A percentile compares a stretch with the other conserved stretches of the same genome.
These are phyloP conservation scores for Latrodectus geometricus DNA, from an alignment of 1,140 invertebrate genomes.

Conservation along the genomic window DNA sequence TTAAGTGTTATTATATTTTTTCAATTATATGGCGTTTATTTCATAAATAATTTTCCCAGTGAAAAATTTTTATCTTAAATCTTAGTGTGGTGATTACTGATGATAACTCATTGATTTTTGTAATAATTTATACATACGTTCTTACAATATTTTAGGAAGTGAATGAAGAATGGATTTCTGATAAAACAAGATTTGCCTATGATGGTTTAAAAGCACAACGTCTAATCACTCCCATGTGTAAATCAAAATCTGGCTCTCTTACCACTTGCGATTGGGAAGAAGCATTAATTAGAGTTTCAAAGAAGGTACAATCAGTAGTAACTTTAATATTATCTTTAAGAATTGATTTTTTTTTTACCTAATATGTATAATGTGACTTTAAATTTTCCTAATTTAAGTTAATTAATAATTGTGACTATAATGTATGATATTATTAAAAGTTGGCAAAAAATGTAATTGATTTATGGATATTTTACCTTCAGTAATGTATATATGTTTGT, in stretches of 20 bases:
- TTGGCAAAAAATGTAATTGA: too few relatives aligned
- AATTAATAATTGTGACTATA: too few relatives aligned
- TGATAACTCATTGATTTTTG: neutral
- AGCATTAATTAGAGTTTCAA: conserved; percentile 80
- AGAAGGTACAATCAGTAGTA: conserved; percentile 63
- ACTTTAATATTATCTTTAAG: too few relatives aligned
- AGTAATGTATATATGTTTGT: too few relatives aligned
- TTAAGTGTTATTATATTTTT: neutral
- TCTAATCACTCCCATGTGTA: conserved; percentile 90
- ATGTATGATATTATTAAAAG: too few relatives aligned
- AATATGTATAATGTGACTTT: too few relatives aligned
- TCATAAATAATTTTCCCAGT: neutral
- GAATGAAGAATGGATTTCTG: conserved; percentile 99
- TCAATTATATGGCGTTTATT: neutral
- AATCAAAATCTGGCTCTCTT: conserved; percentile 79
- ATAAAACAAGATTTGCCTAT: conserved; percentile 96
- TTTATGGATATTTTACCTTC: too few relatives aligned
- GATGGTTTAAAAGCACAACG: conserved; percentile 97
- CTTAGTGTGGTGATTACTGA: neutral
- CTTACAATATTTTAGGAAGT: conserved; percentile 76
- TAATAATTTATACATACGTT: neutral
- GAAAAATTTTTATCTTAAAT: neutral
- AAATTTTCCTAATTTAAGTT: too few relatives aligned
- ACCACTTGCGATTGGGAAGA: conserved; percentile 92
- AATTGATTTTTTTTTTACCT: too few relatives aligned